Base-by-base conservation (phyloP, 2,113 vertebrate species). In the Poeciliopsis prolifica region DNA sequence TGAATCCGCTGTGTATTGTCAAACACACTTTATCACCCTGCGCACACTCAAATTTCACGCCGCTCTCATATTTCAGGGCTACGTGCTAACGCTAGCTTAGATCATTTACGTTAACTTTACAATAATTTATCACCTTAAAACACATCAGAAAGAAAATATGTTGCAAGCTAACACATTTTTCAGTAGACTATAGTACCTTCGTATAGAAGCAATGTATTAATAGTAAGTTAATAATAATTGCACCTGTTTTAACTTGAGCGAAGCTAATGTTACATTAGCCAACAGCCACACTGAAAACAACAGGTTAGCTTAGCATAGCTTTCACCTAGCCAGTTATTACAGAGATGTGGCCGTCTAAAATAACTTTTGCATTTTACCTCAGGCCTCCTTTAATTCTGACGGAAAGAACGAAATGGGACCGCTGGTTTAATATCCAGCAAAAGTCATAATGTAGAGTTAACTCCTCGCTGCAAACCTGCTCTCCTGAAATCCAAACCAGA, bases 11-110 rank as follows among this genome's bases (percentile, higher is more conserved):
- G 48, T 19, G 44, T 13, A 69, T 65, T 13, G 33, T 51, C 13
- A 72, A 13, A 75, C 24, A 72, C 51, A 31, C 24, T 72, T 65
- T 72, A 64, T 62, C 60, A 68, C 29, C 74, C 42, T 79, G 74
- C 78, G 71, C 68, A 86, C 44, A 70, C 22, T 28, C 17, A 80
- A 48, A 86, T 82, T 91, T 87, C 90, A 88, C 85, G 89, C 88
- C 79, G 65, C 68, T 79, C 83, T 86, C 75, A 28, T 40, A 60
- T 85, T 80, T 73, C 84, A 65, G 24, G 68, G 75, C 63, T 82
- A 70, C 66, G 76, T 61, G 88, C 87, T 86, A 78, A 13, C 37
- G 69, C 51, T 87, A 90, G 82, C 88, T 61, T 0, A 15, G 72
- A 80, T 42, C 65, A 75, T 33, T 10, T 12, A 15, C 51, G 51